These are phyloP conservation scores for Fragum sueziense DNA, from an alignment of 2,888 invertebrate genomes.

Conservation along the genomic window DNA sequence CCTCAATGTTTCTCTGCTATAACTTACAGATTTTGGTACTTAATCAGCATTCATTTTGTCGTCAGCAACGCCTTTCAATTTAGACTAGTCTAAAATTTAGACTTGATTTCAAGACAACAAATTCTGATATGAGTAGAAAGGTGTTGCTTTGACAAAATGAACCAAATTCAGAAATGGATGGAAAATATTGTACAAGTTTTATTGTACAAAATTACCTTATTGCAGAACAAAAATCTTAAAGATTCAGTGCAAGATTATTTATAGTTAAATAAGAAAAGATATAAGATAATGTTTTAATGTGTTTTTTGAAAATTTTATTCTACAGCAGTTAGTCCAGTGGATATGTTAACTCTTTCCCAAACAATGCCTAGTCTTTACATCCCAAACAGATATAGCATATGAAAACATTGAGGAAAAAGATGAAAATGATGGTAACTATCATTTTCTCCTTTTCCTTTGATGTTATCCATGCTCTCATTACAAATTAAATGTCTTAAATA, in stretches of 20 bases:
- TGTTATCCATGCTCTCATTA: not conserved
- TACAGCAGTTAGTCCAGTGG: not conserved
- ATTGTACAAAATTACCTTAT: too few relatives aligned
- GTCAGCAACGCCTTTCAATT: too few relatives aligned
- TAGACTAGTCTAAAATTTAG: not conserved
- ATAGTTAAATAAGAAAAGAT: not conserved
- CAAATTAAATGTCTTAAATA: not conserved
- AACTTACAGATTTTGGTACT: too few relatives aligned
- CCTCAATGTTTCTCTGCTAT: not conserved
- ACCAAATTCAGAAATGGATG: too few relatives aligned
- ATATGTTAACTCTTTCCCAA: not conserved
- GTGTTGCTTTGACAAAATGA: not conserved
- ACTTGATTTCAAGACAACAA: too few relatives aligned
- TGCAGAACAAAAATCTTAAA: not conserved
- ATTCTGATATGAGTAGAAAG: too few relatives aligned
- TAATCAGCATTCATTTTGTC: too few relatives aligned
- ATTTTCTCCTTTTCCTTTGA: constrained; percentile 3
- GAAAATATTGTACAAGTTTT: too few relatives aligned
- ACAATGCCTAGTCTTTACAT: not conserved
- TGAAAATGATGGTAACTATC: not conserved
- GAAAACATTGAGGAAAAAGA: not conserved
- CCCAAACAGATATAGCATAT: not conserved
- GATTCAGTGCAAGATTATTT: not conserved
- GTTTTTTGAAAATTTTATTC: not conserved
- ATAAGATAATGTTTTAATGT: not conserved